Conservation (phyloP, 2,113 vertebrate genomes). For the Syrrhaptes paradoxus region DNA sequence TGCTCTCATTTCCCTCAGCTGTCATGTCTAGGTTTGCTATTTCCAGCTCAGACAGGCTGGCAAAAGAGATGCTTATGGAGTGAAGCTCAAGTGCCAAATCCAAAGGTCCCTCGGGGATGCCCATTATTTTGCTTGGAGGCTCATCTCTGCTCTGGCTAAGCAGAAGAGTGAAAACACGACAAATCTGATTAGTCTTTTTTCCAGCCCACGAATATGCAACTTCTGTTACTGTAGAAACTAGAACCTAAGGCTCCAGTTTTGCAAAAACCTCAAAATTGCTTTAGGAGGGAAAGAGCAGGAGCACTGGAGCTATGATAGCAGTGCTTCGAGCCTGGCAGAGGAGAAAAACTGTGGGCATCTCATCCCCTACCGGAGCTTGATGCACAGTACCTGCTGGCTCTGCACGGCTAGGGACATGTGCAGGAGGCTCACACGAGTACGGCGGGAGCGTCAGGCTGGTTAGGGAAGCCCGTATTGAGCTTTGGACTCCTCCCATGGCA, state of each 20-base stretch:
- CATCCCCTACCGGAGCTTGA: fast-evolving
- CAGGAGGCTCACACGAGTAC: neutral
- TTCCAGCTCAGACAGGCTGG: neutral
- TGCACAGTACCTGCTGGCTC: neutral
- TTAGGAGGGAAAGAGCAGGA: neutral
- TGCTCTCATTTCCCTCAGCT: neutral
- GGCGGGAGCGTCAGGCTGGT: fast-evolving
- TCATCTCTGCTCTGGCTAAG: neutral
- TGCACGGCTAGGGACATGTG: fast-evolving
- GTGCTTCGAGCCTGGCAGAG: neutral
- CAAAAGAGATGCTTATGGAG: neutral
- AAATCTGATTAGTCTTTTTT: neutral
- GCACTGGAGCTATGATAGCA: neutral
- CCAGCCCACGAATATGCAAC: neutral
- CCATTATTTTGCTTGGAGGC: neutral
- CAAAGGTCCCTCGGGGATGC: neutral
- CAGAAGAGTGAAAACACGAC: neutral
- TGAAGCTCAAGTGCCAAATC: neutral
- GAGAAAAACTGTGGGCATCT: neutral
- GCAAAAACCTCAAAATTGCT: neutral
- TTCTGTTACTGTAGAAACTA: neutral
- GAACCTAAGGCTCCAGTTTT: neutral
- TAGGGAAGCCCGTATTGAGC: neutral
- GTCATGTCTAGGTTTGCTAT: neutral
- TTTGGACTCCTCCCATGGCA: neutral